These are phyloP conservation scores for Cyrtodaria siliqua DNA, from an alignment of 2,888 invertebrate genomes.

Conservation along the genomic window DNA sequence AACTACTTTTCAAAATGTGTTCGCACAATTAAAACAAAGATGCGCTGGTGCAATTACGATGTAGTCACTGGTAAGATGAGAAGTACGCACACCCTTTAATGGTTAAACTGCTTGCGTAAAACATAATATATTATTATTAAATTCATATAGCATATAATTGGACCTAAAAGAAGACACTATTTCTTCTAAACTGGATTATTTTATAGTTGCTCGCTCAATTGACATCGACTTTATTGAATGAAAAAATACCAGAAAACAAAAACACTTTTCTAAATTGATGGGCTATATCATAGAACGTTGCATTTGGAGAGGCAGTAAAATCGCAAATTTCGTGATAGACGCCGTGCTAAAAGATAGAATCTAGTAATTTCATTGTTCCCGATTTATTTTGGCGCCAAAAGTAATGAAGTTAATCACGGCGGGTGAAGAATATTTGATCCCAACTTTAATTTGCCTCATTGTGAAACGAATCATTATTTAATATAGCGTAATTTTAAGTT, in stretches of 20 bases:
- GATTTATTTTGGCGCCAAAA: slow-evolving; percentile 59
- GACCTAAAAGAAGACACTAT: no score
- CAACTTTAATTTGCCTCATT: slow-evolving; percentile 53
- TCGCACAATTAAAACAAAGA: no score
- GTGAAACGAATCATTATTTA: slow-evolving; percentile 45
- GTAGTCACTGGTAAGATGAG: no score
- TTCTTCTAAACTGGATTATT: no score
- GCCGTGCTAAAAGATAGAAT: slow-evolving; percentile 52
- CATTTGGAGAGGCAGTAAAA: slow-evolving; percentile 51
- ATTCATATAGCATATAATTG: no score
- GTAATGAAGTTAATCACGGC: slow-evolving; percentile 46
- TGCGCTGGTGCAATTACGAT: no score
- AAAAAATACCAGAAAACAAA: no score
- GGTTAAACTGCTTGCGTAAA: no score
- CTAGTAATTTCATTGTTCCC: slow-evolving; percentile 60
- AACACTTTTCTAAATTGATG: no score
- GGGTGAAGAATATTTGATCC: slow-evolving; percentile 59
- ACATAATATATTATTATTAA: no score
- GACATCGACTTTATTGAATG: background rate
- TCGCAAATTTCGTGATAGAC: slow-evolving; percentile 34
- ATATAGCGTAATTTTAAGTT: background rate
- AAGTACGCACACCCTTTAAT: no score
- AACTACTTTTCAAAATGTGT: no score
- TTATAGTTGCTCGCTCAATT: background rate
- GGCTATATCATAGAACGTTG: slow-evolving; percentile 18